Base-by-base conservation (phyloP, 1,140 invertebrate genomes). In the Brachionus koreanus region DNA sequence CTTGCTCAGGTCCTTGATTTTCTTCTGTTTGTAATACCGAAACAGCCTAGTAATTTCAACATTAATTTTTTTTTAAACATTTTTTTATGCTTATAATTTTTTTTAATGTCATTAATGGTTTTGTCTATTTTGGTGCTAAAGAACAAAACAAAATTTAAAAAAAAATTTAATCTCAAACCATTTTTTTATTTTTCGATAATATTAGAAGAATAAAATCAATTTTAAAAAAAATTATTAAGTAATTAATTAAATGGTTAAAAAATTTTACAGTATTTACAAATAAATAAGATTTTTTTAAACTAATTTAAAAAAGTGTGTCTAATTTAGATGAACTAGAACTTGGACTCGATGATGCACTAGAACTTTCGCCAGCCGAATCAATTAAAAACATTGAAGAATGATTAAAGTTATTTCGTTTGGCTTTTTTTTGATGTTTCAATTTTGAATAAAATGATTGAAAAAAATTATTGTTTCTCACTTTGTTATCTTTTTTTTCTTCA, bases 271-370 rank as follows among this genome's bases (percentile, higher is more conserved):
- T 57, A 57, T 57, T 57, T 57, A 57, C 49, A 57, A 16, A 49
- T 19, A 16, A 19, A 19, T n/a, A 19, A n/a, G n/a, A n/a, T n/a
- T 23, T 10, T 19, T 6, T 19, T 7, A 65, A 65, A 65, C 13
- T 29, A 33, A 29, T 61, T 29, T 33, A 65, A 65, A 65, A 65
- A 13, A 65, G 33, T 29, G 63, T 65, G 33, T 65, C 63, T 37
- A 65, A 65, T 65, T 65, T 65, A 33, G 63, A 65, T 5, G 63
- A 65, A 37, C 63, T 65, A 5, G 63, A 33, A 65, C 29, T 65
- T 12, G 16, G 63, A 10, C 63, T 65, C 13, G 63, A 65, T n/a
- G 63, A 65, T 9, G 25, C 63, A 37, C 63, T 65, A 29, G 63
- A 65, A 5, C 10, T 33, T 12, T 65, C 63, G 63, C 63, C 63